Evolutionary conservation across 2,113 vertebrate species (phyloP), one percentile per base, ranked within the genome.

Genomic region (Barbus barbus): DNA sequence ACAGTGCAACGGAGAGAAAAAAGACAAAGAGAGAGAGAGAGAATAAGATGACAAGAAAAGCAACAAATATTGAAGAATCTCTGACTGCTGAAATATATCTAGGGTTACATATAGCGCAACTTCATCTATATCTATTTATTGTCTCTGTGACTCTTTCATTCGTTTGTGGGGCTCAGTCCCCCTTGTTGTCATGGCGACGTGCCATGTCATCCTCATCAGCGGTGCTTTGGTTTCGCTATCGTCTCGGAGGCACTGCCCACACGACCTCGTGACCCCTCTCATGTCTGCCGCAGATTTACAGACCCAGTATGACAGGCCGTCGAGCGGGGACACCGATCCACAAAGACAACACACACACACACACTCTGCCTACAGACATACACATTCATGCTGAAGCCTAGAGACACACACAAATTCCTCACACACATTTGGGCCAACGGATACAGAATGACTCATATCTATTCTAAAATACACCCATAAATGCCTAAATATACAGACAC

Each of bases 171-270:
- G 41, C 26, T 65, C 44, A 71, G 18, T 20, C 28, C 28, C 61
- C 53, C 58, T 41, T 6, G 90, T 91, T 89, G 89, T 88, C 90
- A 91, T 92, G 91, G 88, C 72, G 83, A 92, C 86, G 51, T 13
- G n/a, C 7, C 13, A 60, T 83, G 83, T 28, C 61, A 85, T 36
- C 69, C 22, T 41, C 36, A 48, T 69, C 51, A 56, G 13, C 16
- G 1, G 18, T 61, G 33, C 44, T 46, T 71, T 38, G 33, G 75
- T 80, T 77, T 69, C 16, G 67, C 31, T 87, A 78, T 81, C 11
- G 51, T 82, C 60, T 80, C 6, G 13, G 26, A 22, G 78, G 31
- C 78, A 82, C 56, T 53, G 76, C 82, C 46, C 5, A 77, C 14
- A 24, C 75, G 80, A 85, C 79, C 63, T 28, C 9, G 20, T 85